Conservation (phyloP, 2,888 invertebrate genomes). For the Gymnoscelis rufifasciata region DNA sequence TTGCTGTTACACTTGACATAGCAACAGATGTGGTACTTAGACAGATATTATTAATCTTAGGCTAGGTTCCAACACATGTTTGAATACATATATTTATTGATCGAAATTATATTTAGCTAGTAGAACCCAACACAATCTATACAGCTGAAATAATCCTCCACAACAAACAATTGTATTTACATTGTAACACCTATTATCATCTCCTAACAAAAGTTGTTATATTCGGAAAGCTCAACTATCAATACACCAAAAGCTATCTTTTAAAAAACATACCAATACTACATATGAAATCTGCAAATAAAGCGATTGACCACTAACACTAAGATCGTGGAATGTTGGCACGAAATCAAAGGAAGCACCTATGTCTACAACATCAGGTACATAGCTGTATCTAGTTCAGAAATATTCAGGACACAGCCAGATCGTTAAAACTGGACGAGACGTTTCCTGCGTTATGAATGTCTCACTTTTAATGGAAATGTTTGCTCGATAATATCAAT, state of each 20-base stretch:
- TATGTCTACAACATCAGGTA: slow-evolving; percentile 13
- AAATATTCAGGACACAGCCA: slow-evolving; percentile 28
- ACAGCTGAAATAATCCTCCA: too few relatives aligned
- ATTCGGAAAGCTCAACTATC: background rate
- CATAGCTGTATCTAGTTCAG: slow-evolving; percentile 13
- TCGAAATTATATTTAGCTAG: too few relatives aligned
- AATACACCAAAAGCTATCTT: background rate
- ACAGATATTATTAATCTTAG: background rate
- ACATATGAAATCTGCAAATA: slow-evolving; percentile 1
- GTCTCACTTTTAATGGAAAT: background rate
- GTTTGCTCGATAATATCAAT: background rate
- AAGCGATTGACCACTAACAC: slow-evolving; percentile 17
- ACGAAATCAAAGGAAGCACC: slow-evolving; percentile 38
- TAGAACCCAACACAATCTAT: too few relatives aligned
- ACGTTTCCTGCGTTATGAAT: slow-evolving; percentile 18
- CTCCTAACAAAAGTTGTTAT: too few relatives aligned
- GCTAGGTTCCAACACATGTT: background rate
- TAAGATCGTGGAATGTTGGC: slow-evolving; percentile 42
- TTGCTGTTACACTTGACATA: background rate
- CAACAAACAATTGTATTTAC: too few relatives aligned
- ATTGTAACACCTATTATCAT: too few relatives aligned
- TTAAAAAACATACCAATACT: too few relatives aligned
- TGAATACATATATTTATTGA: background rate
- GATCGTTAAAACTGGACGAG: slow-evolving; percentile 18
- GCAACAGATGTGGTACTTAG: background rate